Evolutionary conservation across 1,140 invertebrate genomes (phyloP).

Genomic region (Paramacrobiotus metropolitanus): DNA sequence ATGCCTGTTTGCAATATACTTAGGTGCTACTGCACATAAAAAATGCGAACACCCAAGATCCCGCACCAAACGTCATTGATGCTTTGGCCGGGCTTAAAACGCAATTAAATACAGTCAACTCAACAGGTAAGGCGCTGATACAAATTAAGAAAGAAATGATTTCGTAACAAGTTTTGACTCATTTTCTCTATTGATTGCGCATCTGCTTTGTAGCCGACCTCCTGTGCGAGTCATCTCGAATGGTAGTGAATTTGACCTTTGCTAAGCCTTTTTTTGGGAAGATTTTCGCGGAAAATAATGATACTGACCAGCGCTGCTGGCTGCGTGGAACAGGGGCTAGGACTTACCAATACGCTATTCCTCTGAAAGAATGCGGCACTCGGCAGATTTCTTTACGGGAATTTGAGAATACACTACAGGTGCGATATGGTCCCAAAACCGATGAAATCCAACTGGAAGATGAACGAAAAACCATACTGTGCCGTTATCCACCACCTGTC

Average conservation of each 20-base stretch:
- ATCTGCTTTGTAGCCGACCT: background rate
- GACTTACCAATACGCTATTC: background rate
- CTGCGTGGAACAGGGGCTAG: background rate
- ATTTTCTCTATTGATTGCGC: background rate
- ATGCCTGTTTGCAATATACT: too few species aligned
- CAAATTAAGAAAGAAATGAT: background rate
- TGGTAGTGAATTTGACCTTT: background rate
- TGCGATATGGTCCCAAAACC: background rate
- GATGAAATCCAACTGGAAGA: background rate
- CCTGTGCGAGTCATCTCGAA: background rate
- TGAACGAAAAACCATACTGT: background rate
- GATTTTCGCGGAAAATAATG: background rate
- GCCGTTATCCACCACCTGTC: constrained; percentile 1
- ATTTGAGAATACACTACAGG: background rate
- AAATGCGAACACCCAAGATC: background rate
- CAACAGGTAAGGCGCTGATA: background rate
- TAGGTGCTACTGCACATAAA: too few species aligned
- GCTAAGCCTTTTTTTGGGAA: background rate
- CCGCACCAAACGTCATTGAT: background rate
- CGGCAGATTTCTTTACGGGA: background rate
- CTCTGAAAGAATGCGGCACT: background rate
- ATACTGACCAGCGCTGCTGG: background rate
- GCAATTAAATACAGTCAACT: background rate
- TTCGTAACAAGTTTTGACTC: background rate
- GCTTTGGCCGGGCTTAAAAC: background rate